Base-by-base conservation (phyloP, 2,797 vertebrate species). In the Antennarius maculatus region DNA sequence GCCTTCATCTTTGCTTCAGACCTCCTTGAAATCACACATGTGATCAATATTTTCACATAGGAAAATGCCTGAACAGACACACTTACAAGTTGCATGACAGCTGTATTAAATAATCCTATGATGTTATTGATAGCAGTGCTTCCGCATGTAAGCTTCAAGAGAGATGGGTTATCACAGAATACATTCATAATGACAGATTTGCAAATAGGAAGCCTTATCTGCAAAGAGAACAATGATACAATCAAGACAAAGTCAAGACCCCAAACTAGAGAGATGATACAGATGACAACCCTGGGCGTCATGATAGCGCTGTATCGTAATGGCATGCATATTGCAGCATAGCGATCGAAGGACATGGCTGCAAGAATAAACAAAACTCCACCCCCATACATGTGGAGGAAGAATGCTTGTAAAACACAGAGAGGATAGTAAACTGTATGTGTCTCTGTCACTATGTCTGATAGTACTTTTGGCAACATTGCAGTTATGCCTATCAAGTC, bases 331-430 rank as follows among this genome's bases (percentile, higher is more conserved):
- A 94, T 93, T 29, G 92, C 92, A 15, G 89, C 54, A 11, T 92
- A 94, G 4, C 92, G 89, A 68, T 94, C 93, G 31, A 93, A 88
- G 3, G 93, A 86, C 93, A 94, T 93, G 0, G 89, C 93, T 5
- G 92, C 91, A 3, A 94, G 82, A n/a, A 92, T 90, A 43, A 94
- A 93, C 31, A 93, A 69, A 71, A 93, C 72, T 0, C 83, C 90
- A 6, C 91, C 91, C 0, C 90, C 92, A 1, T 93, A 94, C 88
- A 93, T 84, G 77, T 94, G 93, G 2, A 93, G 83, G 48, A 93
- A n/a, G 74, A 93, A 93, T 0, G 73, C 93, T 57, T 94, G 93
- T 9, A 94, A 69, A 27, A 93, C 86, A 70, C 93, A 94, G 1
- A 91, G 80, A 7, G 85, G 89, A 60, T 93, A 93, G 42, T 85